Conservation (phyloP, 2,113 vertebrate species). For the Rhea americana region DNA sequence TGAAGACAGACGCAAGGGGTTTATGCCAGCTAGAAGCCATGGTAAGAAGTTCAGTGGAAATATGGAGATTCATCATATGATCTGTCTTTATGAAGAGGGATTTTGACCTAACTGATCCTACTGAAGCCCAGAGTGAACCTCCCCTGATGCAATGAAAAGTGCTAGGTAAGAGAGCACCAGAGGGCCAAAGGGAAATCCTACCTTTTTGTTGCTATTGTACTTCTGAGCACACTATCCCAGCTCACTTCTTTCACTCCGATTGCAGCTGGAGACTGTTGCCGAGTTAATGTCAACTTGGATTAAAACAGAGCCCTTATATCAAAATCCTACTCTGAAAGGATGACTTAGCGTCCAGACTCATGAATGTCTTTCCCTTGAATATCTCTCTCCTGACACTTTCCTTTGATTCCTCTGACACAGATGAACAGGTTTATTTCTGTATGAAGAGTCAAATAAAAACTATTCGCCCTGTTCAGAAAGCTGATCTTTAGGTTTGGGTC, state of each 20-base stretch:
- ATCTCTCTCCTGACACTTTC: not conserved
- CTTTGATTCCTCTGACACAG: not conserved
- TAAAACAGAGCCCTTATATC: not conserved
- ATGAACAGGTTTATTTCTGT: not conserved
- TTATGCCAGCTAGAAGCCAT: not conserved
- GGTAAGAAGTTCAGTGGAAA: not conserved
- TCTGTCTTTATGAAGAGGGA: not conserved
- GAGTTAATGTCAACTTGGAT: not conserved
- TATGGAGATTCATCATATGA: fast-evolving
- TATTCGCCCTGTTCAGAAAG: constrained; percentile 18
- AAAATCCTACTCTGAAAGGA: not conserved
- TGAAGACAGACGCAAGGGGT: not conserved
- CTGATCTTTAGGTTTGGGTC: not conserved
- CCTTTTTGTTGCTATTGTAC: not conserved
- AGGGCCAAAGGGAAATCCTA: not conserved
- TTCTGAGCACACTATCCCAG: not conserved
- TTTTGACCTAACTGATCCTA: not conserved
- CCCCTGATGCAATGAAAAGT: not conserved
- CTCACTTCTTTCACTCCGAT: not conserved
- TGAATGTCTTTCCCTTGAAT: not conserved
- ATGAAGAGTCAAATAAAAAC: constrained; percentile 20
- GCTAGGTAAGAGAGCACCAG: not conserved
- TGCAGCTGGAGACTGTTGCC: not conserved
- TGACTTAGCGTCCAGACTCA: not conserved
- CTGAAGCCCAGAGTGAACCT: not conserved